Percentiles rank a stretch among this genome's conserved stretches.
phyloP scores from a whole-genome alignment of 2,113 vertebrate genomes.

The Reinhardtius hippoglossoides region DNA sequence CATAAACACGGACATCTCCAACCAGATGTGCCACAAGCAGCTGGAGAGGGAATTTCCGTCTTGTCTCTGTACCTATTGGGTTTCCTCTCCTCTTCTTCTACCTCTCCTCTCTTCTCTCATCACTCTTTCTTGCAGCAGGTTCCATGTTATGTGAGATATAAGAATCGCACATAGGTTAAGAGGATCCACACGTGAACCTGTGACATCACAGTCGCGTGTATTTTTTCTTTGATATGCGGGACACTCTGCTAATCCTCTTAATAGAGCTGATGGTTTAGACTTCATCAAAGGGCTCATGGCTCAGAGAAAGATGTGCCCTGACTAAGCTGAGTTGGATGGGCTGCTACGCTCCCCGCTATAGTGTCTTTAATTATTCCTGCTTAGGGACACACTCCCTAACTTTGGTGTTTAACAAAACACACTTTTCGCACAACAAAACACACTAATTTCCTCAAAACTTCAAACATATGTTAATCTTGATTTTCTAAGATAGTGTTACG shows the following conservation, averaged over 20 bases:
- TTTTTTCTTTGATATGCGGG: constrained; percentile 48
- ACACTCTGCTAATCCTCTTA: constrained; percentile 65
- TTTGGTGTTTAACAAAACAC: constrained; percentile 9
- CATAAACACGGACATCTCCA: constrained; percentile 54
- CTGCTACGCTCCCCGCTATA: constrained; percentile 31
- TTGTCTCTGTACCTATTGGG: constrained; percentile 33
- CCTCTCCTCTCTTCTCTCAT: not conserved
- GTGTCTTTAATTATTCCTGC: constrained; percentile 40
- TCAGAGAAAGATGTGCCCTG: constrained; percentile 43
- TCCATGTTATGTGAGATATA: constrained; percentile 40
- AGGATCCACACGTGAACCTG: constrained; percentile 33
- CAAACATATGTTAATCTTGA: constrained; percentile 2
- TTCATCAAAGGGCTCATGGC: constrained; percentile 58
- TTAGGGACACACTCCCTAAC: constrained; percentile 15
- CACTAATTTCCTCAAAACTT: constrained; percentile 1
- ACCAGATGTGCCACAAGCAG: constrained; percentile 69
- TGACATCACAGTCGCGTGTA: constrained; percentile 24
- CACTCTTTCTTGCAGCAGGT: constrained; percentile 32
- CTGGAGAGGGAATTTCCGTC: constrained; percentile 73
- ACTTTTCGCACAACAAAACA: constrained; percentile 24
- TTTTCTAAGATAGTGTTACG: constrained; percentile 21
- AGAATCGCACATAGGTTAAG: constrained; percentile 34
- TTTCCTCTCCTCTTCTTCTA: not conserved
- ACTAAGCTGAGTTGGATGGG: constrained; percentile 46
- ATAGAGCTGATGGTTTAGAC: constrained; percentile 57